Evolutionary conservation across 2,888 invertebrate genomes (phyloP).

Genomic region (Nemotelus nigrinus): DNA sequence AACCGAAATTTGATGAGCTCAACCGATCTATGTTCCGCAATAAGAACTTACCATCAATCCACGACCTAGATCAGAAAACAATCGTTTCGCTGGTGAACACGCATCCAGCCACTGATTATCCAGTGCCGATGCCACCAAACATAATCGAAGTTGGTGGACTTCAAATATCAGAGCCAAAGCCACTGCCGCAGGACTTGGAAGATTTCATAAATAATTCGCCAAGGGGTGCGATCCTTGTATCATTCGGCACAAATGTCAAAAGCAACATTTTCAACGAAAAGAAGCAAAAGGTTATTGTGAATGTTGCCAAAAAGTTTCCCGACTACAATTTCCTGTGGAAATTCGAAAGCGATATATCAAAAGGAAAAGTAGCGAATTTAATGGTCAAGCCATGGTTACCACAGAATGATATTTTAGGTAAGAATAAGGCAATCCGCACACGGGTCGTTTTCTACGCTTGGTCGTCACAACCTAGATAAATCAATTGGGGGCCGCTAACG

Average conservation of each 20-base stretch:
- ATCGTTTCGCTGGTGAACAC: slow-evolving; percentile 51
- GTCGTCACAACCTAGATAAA: no score
- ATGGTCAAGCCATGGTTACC: slow-evolving; percentile 65
- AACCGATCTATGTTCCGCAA: slow-evolving; percentile 50
- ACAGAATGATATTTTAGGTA: slow-evolving; percentile 63
- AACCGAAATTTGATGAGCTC: slow-evolving; percentile 52
- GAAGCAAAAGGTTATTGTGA: slow-evolving; percentile 51
- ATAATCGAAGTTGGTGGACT: slow-evolving; percentile 53
- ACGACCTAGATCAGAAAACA: slow-evolving; percentile 53
- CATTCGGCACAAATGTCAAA: slow-evolving; percentile 54
- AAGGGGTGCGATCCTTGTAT: slow-evolving; percentile 55
- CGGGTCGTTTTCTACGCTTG: slow-evolving; percentile 45
- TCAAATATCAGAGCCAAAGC: slow-evolving; percentile 51
- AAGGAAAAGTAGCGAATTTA: slow-evolving; percentile 58
- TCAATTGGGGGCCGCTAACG: no score
- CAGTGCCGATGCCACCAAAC: slow-evolving; percentile 51
- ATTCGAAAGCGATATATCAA: slow-evolving; percentile 53
- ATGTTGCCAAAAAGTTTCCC: slow-evolving; percentile 54
- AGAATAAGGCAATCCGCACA: slow-evolving; percentile 41
- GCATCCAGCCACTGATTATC: slow-evolving; percentile 49
- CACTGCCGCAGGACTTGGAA: slow-evolving; percentile 47
- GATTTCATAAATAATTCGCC: slow-evolving; percentile 52
- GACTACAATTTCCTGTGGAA: slow-evolving; percentile 57
- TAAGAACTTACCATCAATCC: slow-evolving; percentile 50
- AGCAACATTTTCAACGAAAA: slow-evolving; percentile 47